phyloP scores from a whole-genome alignment of 1,140 invertebrate species.

The Pseudomyrmex cubaensis region DNA sequence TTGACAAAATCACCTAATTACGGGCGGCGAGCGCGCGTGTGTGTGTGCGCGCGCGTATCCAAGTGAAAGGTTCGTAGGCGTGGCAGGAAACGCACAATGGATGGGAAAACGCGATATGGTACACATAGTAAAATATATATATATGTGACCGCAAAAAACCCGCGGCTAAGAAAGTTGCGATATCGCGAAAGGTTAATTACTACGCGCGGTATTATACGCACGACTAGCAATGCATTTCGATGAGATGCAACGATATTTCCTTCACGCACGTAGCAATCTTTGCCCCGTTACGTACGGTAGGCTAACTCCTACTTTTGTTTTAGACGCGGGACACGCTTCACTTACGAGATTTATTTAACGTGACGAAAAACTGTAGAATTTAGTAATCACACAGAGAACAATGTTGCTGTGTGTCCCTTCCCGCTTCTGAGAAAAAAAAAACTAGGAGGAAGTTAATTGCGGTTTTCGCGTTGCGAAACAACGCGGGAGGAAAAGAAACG shows the following conservation, averaged over 20 bases:
- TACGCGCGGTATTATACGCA: slow-evolving; percentile 62
- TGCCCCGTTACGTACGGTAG: not conserved
- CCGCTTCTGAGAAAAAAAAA: no score
- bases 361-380: not conserved
- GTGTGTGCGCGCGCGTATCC: not conserved
- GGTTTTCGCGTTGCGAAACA: no score
- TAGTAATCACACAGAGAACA: not conserved
- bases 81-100: slow-evolving; percentile 70
- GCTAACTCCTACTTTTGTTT: slow-evolving; percentile 4
- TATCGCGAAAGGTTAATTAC: slow-evolving; percentile 70
- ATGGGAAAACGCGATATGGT: slow-evolving; percentile 67
- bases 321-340: slow-evolving; percentile 4
- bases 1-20: slow-evolving; percentile 72
- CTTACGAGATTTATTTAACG: slow-evolving; percentile 23
- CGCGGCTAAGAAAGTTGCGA: slow-evolving; percentile 67
- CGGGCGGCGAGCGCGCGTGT: slow-evolving; percentile 5
- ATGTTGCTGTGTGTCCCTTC: no score
- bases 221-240: slow-evolving; percentile 59
- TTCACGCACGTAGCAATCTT: slow-evolving; percentile 24
- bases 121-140: slow-evolving; percentile 61
- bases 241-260: slow-evolving; percentile 59
- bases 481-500: no score
- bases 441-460: no score
- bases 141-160: slow-evolving; percentile 61
- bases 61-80: slow-evolving; percentile 70